A percentile compares a stretch with the other conserved stretches of the same genome.
Evolutionary conservation across 92 coral and sea anemone genomes (phyloP).

Genomic region (Paramuricea clavata): DNA sequence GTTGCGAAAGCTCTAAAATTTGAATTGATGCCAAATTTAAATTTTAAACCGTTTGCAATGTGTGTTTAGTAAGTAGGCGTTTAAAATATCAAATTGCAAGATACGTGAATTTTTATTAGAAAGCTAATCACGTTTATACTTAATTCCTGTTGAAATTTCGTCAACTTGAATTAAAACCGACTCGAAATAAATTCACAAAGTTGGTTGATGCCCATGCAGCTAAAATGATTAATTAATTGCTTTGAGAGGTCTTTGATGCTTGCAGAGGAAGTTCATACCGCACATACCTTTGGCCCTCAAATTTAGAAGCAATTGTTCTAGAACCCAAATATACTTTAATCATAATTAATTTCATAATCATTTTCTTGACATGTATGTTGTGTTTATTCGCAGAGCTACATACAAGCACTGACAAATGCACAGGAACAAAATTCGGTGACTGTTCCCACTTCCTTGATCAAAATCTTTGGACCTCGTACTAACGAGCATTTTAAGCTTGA

Average conservation of each 20-base stretch:
- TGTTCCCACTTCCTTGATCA: constrained; percentile 5
- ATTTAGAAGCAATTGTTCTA: background rate
- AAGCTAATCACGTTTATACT: background rate
- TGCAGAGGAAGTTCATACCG: constrained; percentile 51
- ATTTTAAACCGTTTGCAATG: background rate
- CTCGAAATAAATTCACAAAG: background rate
- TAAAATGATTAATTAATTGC: background rate
- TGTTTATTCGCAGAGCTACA: constrained; percentile 7
- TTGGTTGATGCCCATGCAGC: background rate
- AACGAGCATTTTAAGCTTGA: constrained; percentile 22
- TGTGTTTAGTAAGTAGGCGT: constrained; percentile 8
- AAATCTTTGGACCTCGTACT: constrained; percentile 4
- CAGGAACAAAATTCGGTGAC: background rate
- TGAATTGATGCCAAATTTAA: background rate
- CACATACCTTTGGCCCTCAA: constrained; percentile 1
- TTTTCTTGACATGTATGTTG: background rate
- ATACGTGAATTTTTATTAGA: background rate
- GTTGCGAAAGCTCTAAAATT: background rate
- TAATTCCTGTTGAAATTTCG: background rate
- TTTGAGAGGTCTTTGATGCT: background rate
- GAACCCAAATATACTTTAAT: background rate
- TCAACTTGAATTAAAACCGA: background rate
- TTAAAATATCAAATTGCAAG: background rate
- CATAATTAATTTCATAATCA: background rate
- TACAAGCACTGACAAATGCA: constrained; percentile 29